Percentiles rank a stretch among this genome's conserved stretches.
Conservation (phyloP, 2,888 invertebrate genomes). For the Amphipoea oculea region DNA sequence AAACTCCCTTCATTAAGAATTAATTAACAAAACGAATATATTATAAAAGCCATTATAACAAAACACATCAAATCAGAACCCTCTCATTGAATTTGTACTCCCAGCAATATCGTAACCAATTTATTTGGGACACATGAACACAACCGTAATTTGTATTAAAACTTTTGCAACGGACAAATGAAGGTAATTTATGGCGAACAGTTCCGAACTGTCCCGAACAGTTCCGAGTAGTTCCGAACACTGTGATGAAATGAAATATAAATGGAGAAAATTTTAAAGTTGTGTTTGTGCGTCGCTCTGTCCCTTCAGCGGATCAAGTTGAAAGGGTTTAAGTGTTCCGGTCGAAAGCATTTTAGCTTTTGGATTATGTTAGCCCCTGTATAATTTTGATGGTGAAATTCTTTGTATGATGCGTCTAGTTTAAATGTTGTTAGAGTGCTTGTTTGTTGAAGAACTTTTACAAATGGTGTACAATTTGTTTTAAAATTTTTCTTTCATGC, state of each 20-base stretch:
- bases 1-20: slow-evolving; percentile 41
- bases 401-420: slow-evolving; percentile 44
- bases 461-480: slow-evolving; percentile 18
- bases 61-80: slow-evolving; percentile 56
- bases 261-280: slow-evolving; percentile 77
- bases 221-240: slow-evolving; percentile 59
- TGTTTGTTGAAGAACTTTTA: slow-evolving; percentile 29
- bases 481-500: background rate
- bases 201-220: slow-evolving; percentile 55
- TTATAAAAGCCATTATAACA: slow-evolving; percentile 59
- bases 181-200: slow-evolving; percentile 69
- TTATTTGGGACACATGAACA: slow-evolving; percentile 61
- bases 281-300: slow-evolving; percentile 68
- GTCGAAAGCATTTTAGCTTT: slow-evolving; percentile 72
- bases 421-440: slow-evolving; percentile 30
- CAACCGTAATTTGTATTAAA: slow-evolving; percentile 68
- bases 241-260: slow-evolving; percentile 78
- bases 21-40: slow-evolving; percentile 53
- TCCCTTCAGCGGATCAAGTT: slow-evolving; percentile 68
- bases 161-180: slow-evolving; percentile 68
- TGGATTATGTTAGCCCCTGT: slow-evolving; percentile 67
- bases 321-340: slow-evolving; percentile 77
- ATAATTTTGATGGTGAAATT: slow-evolving; percentile 67
- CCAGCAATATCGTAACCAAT: slow-evolving; percentile 52
- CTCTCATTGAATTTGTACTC: slow-evolving; percentile 58